Conservation (phyloP, 2,888 invertebrate species). For the Drosophila kanekoi region DNA sequence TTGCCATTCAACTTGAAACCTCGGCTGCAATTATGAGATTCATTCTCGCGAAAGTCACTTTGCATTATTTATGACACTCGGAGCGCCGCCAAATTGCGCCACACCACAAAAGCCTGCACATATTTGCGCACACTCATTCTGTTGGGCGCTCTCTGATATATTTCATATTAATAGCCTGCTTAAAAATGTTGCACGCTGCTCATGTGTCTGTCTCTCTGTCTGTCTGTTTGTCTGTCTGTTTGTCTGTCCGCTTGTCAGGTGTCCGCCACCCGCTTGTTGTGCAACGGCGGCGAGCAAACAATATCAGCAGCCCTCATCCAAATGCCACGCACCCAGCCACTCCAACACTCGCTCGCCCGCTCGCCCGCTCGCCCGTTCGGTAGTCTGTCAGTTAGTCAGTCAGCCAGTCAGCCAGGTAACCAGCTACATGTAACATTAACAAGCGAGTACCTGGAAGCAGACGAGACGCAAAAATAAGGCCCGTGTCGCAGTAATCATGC, state of each 20-base stretch:
- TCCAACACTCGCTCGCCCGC: conserved; percentile 26
- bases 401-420: conserved; percentile 14
- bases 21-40: conserved; percentile 60
- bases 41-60: conserved; percentile 48
- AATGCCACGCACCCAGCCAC: conserved; percentile 43
- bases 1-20: conserved; percentile 32
- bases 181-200: conserved; percentile 61
- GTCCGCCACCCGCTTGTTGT: conserved; percentile 33
- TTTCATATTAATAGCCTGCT: conserved; percentile 76
- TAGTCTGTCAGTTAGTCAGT: conserved; percentile 16
- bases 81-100: conserved; percentile 39
- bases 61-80: conserved; percentile 67
- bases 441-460: conserved; percentile 20
- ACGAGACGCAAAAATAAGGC: conserved; percentile 37
- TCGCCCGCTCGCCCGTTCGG: conserved; percentile 25
- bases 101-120: conserved; percentile 25
- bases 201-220: conserved; percentile 22
- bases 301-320: conserved; percentile 37
- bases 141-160: conserved; percentile 40
- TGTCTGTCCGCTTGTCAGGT: conserved; percentile 37
- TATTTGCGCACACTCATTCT: not conserved
- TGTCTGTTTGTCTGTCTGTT: conserved; percentile 35
- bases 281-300: conserved; percentile 46
- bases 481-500: conserved; percentile 46
- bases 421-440: conserved; percentile 8